Evolutionary conservation across 2,888 invertebrate genomes (phyloP).

Genomic region (Tethea ocularis): DNA sequence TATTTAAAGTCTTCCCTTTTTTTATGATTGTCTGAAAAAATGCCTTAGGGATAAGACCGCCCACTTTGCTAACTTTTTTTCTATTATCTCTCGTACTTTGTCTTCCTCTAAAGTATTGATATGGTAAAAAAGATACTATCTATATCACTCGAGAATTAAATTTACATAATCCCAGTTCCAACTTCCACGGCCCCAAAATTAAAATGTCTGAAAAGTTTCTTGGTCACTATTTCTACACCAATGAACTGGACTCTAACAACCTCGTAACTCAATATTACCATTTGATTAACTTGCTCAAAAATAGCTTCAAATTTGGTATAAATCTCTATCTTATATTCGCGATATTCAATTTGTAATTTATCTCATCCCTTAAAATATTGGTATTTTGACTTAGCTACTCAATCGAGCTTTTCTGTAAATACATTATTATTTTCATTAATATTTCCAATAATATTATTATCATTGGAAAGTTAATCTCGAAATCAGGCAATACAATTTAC

Average conservation of each 20-base stretch:
- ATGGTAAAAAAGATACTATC: not conserved
- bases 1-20: too few species aligned
- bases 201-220: slow-evolving; percentile 36
- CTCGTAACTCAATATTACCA: slow-evolving; percentile 23
- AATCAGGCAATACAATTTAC: not conserved
- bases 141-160: not conserved
- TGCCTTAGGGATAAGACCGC: too few species aligned
- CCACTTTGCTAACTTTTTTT: too few species aligned
- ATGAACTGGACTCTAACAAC: slow-evolving; percentile 18
- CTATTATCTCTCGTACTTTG: too few species aligned
- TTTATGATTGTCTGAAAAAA: too few species aligned
- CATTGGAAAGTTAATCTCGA: not conserved
- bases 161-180: not conserved
- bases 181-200: slow-evolving; percentile 26
- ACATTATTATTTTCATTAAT: too few species aligned
- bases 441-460: not conserved
- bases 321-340: slow-evolving; percentile 12
- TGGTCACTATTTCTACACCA: slow-evolving; percentile 19
- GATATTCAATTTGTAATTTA: not conserved
- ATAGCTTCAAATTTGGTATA: slow-evolving; percentile 15
- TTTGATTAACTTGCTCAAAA: slow-evolving; percentile 17
- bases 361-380: not conserved
- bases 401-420: not conserved
- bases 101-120: too few species aligned
- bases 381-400: too few species aligned